Base-by-base conservation (phyloP, 2,888 invertebrate genomes). In the Seira musarum region DNA sequence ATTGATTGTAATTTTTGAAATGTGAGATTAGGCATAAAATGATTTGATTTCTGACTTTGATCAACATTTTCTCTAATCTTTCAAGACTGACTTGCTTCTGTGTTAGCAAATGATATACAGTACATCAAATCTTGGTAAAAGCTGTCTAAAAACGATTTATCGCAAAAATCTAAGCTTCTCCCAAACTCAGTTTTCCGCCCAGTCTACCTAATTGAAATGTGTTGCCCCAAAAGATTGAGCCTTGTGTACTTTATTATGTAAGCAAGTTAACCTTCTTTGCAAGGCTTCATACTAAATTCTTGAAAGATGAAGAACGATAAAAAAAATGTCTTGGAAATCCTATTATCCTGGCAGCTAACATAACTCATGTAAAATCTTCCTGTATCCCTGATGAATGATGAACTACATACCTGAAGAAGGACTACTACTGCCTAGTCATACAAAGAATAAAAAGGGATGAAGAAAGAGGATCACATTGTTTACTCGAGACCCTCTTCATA, bases 331-430 rank as follows among this genome's bases (percentile, higher is more conserved):
- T n/a, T n/a, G n/a, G 17, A 49, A 49, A 49, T 49, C 49, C 49
- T 49, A 49, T 49, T 49, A 49, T 49, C 15, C 49, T 49, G 3
- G 15, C 49, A 49, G 3, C 49, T n/a, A 49, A 49, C 13, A 13
- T 49, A 49, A 49, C 49, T 49, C 49, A n/a, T 13, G 49, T 49
- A 49, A 49, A 49, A n/a, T n/a, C 49, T n/a, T 13, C 6, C 3
- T 49, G 2, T 49, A n/a, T n/a, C 49, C 49, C 49, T 49, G 49
- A 49, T 49, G 49, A 49, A 49, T 49, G 49, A 3, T 3, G 49
- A 49, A 49, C 49, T 49, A 49, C 40, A n/a, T n/a, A n/a, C n/a
- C 40, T 40, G 40, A 40, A 40, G n/a, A n/a, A n/a, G n/a, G 30
- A 30, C 49, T 49, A n/a, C 15, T 49, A n/a, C 15, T 49, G 49